A percentile compares a stretch with the other conserved stretches of the same genome.
Conservation (phyloP, 2,888 invertebrate species). For the Barypeithes pellucidus region DNA sequence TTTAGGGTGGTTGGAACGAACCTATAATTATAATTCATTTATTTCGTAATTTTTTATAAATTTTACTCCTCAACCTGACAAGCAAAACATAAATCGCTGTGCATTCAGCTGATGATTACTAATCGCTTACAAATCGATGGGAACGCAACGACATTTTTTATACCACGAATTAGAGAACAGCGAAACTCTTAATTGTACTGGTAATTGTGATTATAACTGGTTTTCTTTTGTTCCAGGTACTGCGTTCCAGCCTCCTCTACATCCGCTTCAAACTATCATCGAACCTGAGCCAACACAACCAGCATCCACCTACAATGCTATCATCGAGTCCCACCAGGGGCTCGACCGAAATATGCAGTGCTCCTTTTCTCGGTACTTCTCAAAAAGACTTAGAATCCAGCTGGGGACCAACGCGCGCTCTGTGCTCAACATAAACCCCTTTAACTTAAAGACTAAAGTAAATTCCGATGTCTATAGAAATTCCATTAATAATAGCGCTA, state of each 20-base stretch:
- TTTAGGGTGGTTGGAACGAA: too few relatives aligned
- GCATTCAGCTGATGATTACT: too few relatives aligned
- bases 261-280: neutral
- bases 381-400: slow-evolving; percentile 49
- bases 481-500: slow-evolving; percentile 39
- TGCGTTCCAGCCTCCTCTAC: slow-evolving; percentile 5
- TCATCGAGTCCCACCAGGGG: slow-evolving; percentile 31
- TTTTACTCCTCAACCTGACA: too few relatives aligned
- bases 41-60: too few relatives aligned
- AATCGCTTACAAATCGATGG: too few relatives aligned
- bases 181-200: too few relatives aligned
- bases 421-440: slow-evolving; percentile 19
- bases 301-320: slow-evolving; percentile 29
- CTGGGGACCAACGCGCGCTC: slow-evolving; percentile 41
- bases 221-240: slow-evolving; percentile 12
- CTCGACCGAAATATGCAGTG: slow-evolving; percentile 32
- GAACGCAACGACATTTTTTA: too few relatives aligned
- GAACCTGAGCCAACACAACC: neutral
- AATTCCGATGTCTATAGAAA: slow-evolving; percentile 22
- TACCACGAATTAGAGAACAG: too few relatives aligned
- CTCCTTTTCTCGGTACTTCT: slow-evolving; percentile 25
- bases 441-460: slow-evolving; percentile 7
- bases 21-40: too few relatives aligned
- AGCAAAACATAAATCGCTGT: too few relatives aligned
- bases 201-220: too few relatives aligned